These are phyloP conservation scores for Anoncus sp. DNA, from an alignment of 2,888 invertebrate genomes.

Conservation along the genomic window DNA sequence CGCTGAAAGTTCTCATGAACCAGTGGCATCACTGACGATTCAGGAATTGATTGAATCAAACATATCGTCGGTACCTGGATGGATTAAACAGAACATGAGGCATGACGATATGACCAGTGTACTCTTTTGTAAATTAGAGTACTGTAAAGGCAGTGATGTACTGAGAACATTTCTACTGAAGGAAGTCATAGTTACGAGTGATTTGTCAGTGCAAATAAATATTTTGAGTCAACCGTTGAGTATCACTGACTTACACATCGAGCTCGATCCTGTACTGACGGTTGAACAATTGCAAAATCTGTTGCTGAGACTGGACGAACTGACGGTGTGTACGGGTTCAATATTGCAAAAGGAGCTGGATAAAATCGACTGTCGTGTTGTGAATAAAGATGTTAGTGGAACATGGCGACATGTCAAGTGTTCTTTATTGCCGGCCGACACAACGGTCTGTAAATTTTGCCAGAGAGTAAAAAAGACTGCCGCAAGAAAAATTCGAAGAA, in stretches of 20 bases:
- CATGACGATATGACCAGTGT: conserved; percentile 28
- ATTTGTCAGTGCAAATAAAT: conserved; percentile 19
- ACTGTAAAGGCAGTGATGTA: background rate
- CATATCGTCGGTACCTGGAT: conserved; percentile 31
- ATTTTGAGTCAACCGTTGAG: conserved; percentile 25
- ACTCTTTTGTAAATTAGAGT: conserved; percentile 26
- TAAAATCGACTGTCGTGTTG: conserved; percentile 27
- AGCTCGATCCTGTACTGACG: conserved; percentile 30
- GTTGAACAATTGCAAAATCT: conserved; percentile 23
- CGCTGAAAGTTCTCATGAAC: conserved; percentile 17
- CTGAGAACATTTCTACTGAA: conserved; percentile 25
- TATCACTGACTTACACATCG: conserved; percentile 26
- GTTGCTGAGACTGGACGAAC: conserved; percentile 31
- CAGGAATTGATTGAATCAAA: conserved; percentile 32
- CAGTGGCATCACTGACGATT: conserved; percentile 17
- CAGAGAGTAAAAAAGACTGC: conserved; percentile 17
- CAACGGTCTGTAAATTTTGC: conserved; percentile 27
- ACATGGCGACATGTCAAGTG: conserved; percentile 24
- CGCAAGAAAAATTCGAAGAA: conserved; percentile 15
- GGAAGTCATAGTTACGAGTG: conserved; percentile 17
- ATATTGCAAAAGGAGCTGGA: conserved; percentile 32
- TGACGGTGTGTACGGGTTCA: conserved; percentile 31
- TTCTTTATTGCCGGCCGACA: conserved; percentile 7
- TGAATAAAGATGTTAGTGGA: conserved; percentile 29
- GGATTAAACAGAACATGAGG: conserved; percentile 26